A percentile compares a stretch with the other conserved stretches of the same genome.
phyloP scores from a whole-genome alignment of 2,888 invertebrate genomes.

The Gonocerus acuteangulatus region DNA sequence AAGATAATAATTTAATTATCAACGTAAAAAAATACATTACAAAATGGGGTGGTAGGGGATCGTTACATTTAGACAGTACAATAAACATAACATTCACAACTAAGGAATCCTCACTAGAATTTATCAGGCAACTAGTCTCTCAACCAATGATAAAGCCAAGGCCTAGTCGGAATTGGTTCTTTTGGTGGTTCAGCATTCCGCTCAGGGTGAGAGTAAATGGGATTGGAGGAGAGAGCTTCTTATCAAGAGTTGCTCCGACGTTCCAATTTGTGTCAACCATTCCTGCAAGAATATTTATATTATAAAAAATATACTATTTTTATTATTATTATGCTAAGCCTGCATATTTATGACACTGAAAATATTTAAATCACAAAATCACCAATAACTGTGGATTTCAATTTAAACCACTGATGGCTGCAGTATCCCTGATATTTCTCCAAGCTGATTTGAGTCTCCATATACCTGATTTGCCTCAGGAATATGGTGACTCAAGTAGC shows the following conservation, averaged over 20 bases:
- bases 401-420: too few relatives aligned
- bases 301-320: too few relatives aligned
- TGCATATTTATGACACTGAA: too few relatives aligned
- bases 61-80: neutral
- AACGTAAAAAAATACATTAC: neutral
- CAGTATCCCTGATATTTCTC: too few relatives aligned
- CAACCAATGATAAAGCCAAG: slow-evolving; percentile 89
- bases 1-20: too few relatives aligned
- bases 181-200: slow-evolving; percentile 85
- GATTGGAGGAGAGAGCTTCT: slow-evolving; percentile 82
- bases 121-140: slow-evolving; percentile 1
- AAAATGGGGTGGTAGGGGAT: neutral
- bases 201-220: slow-evolving; percentile 91
- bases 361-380: too few relatives aligned
- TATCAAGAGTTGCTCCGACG: slow-evolving; percentile 87
- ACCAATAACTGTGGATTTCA: too few relatives aligned
- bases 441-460: too few relatives aligned
- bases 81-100: slow-evolving; percentile 12
- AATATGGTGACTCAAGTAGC: too few relatives aligned
- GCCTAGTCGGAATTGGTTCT: slow-evolving; percentile 86
- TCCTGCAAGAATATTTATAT: slow-evolving; percentile 52
- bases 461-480: too few relatives aligned
- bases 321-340: too few relatives aligned
- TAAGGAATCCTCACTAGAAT: slow-evolving; percentile 11
- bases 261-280: slow-evolving; percentile 89